Percentiles rank a stretch among this genome's conserved stretches.
phyloP scores from a whole-genome alignment of 2,797 vertebrate species.

The Okamejei kenojei region DNA sequence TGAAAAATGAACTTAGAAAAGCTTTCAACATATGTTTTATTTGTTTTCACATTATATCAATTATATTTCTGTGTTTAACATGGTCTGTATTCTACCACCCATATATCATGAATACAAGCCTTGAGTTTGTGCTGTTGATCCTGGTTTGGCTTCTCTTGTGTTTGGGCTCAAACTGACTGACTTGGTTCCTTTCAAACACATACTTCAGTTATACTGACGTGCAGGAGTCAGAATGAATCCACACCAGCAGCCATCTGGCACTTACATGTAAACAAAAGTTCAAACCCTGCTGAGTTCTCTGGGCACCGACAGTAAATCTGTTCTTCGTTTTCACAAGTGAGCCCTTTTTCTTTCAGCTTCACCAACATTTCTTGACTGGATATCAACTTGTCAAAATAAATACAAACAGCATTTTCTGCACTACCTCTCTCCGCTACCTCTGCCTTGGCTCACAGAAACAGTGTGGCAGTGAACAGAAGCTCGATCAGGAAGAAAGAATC shows the following conservation, averaged over 20 bases:
- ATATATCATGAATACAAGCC: conserved; percentile 21
- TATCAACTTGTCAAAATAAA: conserved; percentile 4
- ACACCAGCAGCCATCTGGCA: not conserved
- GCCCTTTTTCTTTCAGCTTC: conserved; percentile 23
- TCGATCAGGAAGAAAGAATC: not conserved
- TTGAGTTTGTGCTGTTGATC: conserved; percentile 22
- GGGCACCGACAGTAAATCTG: conserved; percentile 1
- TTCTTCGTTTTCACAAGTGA: conserved; percentile 29
- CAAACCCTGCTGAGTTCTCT: not conserved
- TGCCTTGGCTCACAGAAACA: not conserved
- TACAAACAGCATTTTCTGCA: not conserved
- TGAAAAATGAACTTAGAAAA: not conserved
- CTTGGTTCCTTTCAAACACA: conserved; percentile 11
- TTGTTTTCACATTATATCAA: not conserved
- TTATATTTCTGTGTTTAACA: not conserved
- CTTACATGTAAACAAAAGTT: conserved; percentile 20
- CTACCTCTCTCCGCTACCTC: not conserved
- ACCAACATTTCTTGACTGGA: conserved; percentile 7
- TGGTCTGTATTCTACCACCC: not conserved
- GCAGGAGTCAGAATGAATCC: conserved; percentile 13
- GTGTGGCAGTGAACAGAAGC: not conserved
- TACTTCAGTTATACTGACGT: conserved; percentile 17
- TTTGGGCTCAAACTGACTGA: conserved; percentile 1
- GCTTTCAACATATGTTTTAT: not conserved
- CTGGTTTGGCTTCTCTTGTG: conserved; percentile 27